Percentiles rank a stretch among this genome's conserved stretches.
Evolutionary conservation across 2,888 invertebrate species (phyloP).

Genomic region (Lutraria lutraria): DNA sequence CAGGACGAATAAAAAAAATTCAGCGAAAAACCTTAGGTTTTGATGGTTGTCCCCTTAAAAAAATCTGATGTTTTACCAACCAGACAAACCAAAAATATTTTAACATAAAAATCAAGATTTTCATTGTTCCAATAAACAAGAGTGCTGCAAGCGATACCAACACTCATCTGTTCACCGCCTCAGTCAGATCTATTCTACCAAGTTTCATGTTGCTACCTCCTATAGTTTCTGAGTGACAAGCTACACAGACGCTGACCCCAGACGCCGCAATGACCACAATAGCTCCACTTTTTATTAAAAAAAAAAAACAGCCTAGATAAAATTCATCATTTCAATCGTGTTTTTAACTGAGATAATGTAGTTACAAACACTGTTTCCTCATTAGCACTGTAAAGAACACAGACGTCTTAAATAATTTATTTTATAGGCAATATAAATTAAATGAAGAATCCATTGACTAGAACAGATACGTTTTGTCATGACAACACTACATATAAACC

Average conservation of each 20-base stretch:
- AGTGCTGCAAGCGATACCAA: too few relatives aligned
- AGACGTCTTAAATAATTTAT: background rate
- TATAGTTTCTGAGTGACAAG: too few relatives aligned
- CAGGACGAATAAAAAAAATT: background rate
- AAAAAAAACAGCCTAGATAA: too few relatives aligned
- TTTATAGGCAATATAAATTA: slow-evolving; percentile 20
- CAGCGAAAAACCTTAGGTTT: too few relatives aligned
- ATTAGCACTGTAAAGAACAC: background rate
- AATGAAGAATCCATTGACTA: background rate
- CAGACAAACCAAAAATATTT: background rate
- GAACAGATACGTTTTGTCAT: slow-evolving; percentile 4
- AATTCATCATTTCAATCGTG: too few relatives aligned
- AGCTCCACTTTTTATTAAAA: too few relatives aligned
- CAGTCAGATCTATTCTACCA: too few relatives aligned
- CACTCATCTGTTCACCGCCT: too few relatives aligned
- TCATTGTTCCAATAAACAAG: background rate
- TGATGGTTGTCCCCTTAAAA: too few relatives aligned
- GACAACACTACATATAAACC: background rate
- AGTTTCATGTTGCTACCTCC: too few relatives aligned
- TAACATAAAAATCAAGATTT: background rate
- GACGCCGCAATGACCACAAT: too few relatives aligned
- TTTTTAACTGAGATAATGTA: background rate
- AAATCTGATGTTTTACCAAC: background rate
- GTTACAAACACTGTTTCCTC: background rate
- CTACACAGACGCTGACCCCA: too few relatives aligned